These are phyloP conservation scores for Phragmatobia fuliginosa DNA, from an alignment of 2,888 invertebrate genomes.

Conservation along the genomic window DNA sequence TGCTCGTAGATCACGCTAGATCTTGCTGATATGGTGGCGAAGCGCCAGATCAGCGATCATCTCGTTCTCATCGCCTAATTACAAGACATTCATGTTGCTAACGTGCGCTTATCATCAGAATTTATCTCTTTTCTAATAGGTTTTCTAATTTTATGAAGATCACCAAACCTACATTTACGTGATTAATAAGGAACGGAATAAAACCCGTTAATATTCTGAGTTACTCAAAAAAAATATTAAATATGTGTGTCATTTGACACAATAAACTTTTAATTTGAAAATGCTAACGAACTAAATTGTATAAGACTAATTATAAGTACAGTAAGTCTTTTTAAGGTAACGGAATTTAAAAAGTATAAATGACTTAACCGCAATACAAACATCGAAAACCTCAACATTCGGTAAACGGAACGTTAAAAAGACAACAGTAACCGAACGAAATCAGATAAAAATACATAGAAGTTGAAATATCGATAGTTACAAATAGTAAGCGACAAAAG, in stretches of 20 bases:
- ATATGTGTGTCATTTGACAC: conserved; percentile 9
- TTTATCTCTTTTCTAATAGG: conserved; percentile 42
- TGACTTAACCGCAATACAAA: conserved; percentile 15
- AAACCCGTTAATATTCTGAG: conserved; percentile 15
- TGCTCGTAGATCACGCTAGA: conserved; percentile 81
- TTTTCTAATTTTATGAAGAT: conserved; percentile 47
- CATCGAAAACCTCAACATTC: conserved; percentile 16
- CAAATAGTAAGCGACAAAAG: conserved; percentile 67
- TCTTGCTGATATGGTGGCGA: conserved; percentile 79
- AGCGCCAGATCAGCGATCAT: conserved; percentile 80
- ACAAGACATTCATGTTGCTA: conserved; percentile 63
- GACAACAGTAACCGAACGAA: conserved; percentile 37
- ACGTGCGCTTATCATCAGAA: conserved; percentile 43
- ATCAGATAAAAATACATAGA: conserved; percentile 43
- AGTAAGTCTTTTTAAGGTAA: conserved; percentile 7
- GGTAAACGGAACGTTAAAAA: conserved; percentile 21
- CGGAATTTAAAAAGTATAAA: conserved; percentile 7
- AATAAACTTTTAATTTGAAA: conserved; percentile 10
- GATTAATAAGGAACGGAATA: conserved; percentile 19
- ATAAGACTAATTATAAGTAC: conserved; percentile 4
- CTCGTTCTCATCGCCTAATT: conserved; percentile 70
- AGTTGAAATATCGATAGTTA: conserved; percentile 60
- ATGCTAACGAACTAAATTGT: conserved; percentile 4
- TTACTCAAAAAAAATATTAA: neutral
- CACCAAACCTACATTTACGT: conserved; percentile 22